Percentiles rank a stretch among this genome's conserved stretches.
Evolutionary conservation across 2,888 invertebrate species (phyloP).

Genomic region (Clusia tigrina): DNA sequence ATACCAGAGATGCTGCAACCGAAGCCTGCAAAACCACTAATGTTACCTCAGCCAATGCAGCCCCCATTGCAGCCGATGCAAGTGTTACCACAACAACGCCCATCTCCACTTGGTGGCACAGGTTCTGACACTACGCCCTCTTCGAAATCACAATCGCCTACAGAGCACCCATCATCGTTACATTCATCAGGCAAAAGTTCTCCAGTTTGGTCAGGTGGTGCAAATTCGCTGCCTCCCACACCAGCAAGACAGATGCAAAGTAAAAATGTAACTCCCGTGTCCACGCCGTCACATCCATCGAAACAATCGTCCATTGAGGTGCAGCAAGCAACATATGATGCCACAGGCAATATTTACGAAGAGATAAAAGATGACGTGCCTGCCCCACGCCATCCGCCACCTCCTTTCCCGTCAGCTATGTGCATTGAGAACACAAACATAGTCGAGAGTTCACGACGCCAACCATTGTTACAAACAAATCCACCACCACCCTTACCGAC

Average conservation of each 20-base stretch:
- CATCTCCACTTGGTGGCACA: slow-evolving; percentile 38
- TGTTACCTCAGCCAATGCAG: slow-evolving; percentile 53
- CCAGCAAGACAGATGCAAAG: slow-evolving; percentile 55
- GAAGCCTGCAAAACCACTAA: slow-evolving; percentile 50
- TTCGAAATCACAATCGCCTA: slow-evolving; percentile 56
- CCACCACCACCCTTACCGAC: slow-evolving; percentile 70
- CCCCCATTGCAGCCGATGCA: slow-evolving; percentile 44
- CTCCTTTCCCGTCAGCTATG: slow-evolving; percentile 67
- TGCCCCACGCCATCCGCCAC: slow-evolving; percentile 69
- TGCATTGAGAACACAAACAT: slow-evolving; percentile 44
- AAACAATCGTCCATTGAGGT: slow-evolving; percentile 47
- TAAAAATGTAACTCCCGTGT: slow-evolving; percentile 51
- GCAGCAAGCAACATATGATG: slow-evolving; percentile 36
- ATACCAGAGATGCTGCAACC: slow-evolving; percentile 56
- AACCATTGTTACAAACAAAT: slow-evolving; percentile 66
- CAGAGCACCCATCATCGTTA: slow-evolving; percentile 45
- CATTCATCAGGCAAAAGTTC: slow-evolving; percentile 52
- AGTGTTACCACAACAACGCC: slow-evolving; percentile 44
- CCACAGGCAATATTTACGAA: slow-evolving; percentile 66
- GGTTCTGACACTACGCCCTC: slow-evolving; percentile 45
- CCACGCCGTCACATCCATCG: slow-evolving; percentile 52
- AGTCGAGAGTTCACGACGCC: slow-evolving; percentile 39
- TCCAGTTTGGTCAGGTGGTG: slow-evolving; percentile 39
- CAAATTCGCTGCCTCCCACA: slow-evolving; percentile 45
- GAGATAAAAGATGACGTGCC: slow-evolving; percentile 69